Evolutionary conservation across 2,888 invertebrate genomes (phyloP), one percentile per base, ranked within the genome.

Genomic region (Drosophila recens): DNA sequence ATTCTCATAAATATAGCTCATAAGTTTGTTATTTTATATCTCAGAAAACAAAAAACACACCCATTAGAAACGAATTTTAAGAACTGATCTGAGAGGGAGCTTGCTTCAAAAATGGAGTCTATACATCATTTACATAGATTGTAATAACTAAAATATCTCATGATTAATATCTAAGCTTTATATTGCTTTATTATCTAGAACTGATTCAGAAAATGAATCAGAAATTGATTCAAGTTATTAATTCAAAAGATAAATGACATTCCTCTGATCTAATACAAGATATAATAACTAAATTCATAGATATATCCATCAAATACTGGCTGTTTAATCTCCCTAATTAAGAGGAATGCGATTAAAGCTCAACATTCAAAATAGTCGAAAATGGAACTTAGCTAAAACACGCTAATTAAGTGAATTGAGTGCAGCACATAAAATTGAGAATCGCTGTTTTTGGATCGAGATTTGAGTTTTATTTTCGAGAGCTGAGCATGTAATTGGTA

Each of bases 351-450:
- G 30, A n/a, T 13, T 43, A 42, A 38, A 56, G 49, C 61, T 15
- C 0, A 15, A 46, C 13, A 36, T 48, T 27, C 2, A 20, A 51
- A 36, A 36, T 36, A 36, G 48, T n/a, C 36, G 4, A 9, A 36
- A 34, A 38, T 51, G 23, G 13, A 36, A n/a, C 17, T 34, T 34
- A 23, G n/a, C 9, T 34, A 15, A 34, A 20, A 23, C 45, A 66
- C 30, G 42, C 38, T 46, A 64, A 64, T 65, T 57, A 65, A 34
- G 20, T n/a, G 27, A 52, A 65, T 58, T 45, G 51, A 65, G 51
- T 65, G 64, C 64, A 65, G 45, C 43, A 46, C 36, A 49, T 15
- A 34, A 36, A 43, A 65, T 58, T 30, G 20, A 40, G 38, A 56
- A 61, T 66, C 43, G 8, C 40, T 36, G 48, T 5, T 30, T 33